phyloP scores from a whole-genome alignment of 2,888 invertebrate species.

The Bombylius discolor region DNA sequence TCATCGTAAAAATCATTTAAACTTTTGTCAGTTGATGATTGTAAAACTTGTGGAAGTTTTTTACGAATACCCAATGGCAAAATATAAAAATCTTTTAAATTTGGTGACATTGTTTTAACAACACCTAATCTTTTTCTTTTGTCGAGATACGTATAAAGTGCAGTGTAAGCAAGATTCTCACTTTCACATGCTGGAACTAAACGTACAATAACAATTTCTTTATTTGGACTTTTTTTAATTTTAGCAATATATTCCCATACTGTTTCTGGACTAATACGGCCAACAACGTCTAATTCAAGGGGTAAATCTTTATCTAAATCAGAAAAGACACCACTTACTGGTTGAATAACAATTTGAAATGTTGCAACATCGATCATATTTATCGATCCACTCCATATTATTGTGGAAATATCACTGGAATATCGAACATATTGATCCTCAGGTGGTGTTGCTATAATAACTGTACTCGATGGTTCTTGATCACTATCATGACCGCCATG shows the following conservation, averaged over 20 bases:
- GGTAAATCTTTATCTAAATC: slow-evolving; percentile 62
- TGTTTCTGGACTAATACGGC: slow-evolving; percentile 77
- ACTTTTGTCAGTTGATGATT: slow-evolving; percentile 46
- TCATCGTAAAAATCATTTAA: slow-evolving; percentile 50
- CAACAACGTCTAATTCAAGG: slow-evolving; percentile 72
- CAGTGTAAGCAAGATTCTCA: slow-evolving; percentile 57
- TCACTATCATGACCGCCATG: slow-evolving; percentile 42
- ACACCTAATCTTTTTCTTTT: slow-evolving; percentile 73
- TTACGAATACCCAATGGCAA: slow-evolving; percentile 68
- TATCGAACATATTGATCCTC: slow-evolving; percentile 27
- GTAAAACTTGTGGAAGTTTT: slow-evolving; percentile 53
- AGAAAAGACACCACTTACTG: slow-evolving; percentile 55
- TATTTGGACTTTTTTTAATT: slow-evolving; percentile 74
- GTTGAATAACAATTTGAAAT: slow-evolving; percentile 69
- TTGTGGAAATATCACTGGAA: slow-evolving; percentile 17
- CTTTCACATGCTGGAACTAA: slow-evolving; percentile 69
- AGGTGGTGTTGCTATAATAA: slow-evolving; percentile 48
- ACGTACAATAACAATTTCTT: slow-evolving; percentile 73
- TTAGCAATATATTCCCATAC: slow-evolving; percentile 90
- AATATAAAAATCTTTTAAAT: slow-evolving; percentile 88
- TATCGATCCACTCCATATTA: slow-evolving; percentile 55
- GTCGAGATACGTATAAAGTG: slow-evolving; percentile 78
- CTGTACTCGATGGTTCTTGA: slow-evolving; percentile 69
- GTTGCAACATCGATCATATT: slow-evolving; percentile 85
- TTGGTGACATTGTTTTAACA: slow-evolving; percentile 62